Conservation (phyloP, 2,888 invertebrate species). For the Cataglyphis cursor region DNA sequence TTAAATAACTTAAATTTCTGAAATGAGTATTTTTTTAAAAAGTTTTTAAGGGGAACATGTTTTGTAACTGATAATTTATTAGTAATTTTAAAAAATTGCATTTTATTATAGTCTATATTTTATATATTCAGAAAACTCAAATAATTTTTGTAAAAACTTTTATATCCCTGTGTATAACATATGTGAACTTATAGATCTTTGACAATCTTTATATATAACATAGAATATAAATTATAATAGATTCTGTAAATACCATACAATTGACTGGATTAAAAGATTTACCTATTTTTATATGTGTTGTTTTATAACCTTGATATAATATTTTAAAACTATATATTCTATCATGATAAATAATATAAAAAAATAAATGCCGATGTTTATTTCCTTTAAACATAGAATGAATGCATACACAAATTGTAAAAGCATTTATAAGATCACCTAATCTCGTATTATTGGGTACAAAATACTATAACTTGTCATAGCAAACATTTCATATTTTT, state of each 20-base stretch:
- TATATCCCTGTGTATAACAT: constrained; percentile 33
- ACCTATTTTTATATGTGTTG: constrained; percentile 20
- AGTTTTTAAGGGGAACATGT: neutral
- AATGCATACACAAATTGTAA: constrained; percentile 20
- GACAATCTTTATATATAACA: constrained; percentile 39
- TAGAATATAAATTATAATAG: constrained; percentile 9
- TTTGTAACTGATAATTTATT: constrained; percentile 6
- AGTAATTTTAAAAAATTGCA: constrained; percentile 6
- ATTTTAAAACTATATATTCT: constrained; percentile 2
- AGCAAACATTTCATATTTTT: constrained; percentile 29
- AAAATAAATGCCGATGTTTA: constrained; percentile 15
- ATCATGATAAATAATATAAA: constrained; percentile 36
- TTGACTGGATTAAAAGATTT: constrained; percentile 27
- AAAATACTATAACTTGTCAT: constrained; percentile 35
- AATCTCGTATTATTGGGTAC: constrained; percentile 24
- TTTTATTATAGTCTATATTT: neutral
- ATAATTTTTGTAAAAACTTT: constrained; percentile 37
- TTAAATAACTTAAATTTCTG: constrained; percentile 14
- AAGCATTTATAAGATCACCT: constrained; percentile 13
- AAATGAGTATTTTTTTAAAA: neutral
- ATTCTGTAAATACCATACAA: constrained; percentile 39
- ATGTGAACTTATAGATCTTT: constrained; percentile 17
- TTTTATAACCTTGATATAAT: constrained; percentile 30
- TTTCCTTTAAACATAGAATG: neutral
- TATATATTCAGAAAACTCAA: neutral